Conservation (phyloP, 1,140 invertebrate species). For the Pachypeltis micranthus region DNA sequence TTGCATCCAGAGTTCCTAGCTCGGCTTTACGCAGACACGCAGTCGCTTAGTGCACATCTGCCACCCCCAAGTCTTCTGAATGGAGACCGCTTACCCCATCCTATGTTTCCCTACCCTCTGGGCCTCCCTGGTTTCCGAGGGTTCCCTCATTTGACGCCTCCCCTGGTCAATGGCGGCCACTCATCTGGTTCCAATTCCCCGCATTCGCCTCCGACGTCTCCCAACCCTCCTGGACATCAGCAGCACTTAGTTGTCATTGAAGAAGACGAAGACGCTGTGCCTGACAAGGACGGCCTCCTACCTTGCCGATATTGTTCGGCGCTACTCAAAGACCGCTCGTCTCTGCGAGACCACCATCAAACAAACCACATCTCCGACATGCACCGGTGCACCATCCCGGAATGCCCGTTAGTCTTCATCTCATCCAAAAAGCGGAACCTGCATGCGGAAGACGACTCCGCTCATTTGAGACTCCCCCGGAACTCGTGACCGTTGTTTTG, state of each 20-base stretch:
- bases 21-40: slow-evolving; percentile 63
- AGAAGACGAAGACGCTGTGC: slow-evolving; percentile 42
- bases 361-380: slow-evolving; percentile 55
- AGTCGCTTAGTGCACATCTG: slow-evolving; percentile 38
- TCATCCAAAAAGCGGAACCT: slow-evolving; percentile 59
- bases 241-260: slow-evolving; percentile 36
- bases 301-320: slow-evolving; percentile 53
- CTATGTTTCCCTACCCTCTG: slow-evolving; percentile 39
- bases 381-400: slow-evolving; percentile 64
- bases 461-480: slow-evolving; percentile 39
- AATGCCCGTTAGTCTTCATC: slow-evolving; percentile 71
- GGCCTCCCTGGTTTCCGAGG: slow-evolving; percentile 40
- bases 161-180: slow-evolving; percentile 20
- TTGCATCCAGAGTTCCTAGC: slow-evolving; percentile 68
- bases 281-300: slow-evolving; percentile 47
- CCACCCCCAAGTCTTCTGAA: slow-evolving; percentile 33
- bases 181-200: slow-evolving; percentile 29
- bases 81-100: slow-evolving; percentile 36
- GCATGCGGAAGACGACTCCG: slow-evolving; percentile 47
- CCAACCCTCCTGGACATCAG: slow-evolving; percentile 26
- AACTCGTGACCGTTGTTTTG: slow-evolving; percentile 33
- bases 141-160: slow-evolving; percentile 31
- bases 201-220: slow-evolving; percentile 27
- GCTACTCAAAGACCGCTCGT: slow-evolving; percentile 43
- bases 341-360: slow-evolving; percentile 54